These are phyloP conservation scores for Clusia tigrina DNA, from an alignment of 2,888 invertebrate genomes.

Conservation along the genomic window DNA sequence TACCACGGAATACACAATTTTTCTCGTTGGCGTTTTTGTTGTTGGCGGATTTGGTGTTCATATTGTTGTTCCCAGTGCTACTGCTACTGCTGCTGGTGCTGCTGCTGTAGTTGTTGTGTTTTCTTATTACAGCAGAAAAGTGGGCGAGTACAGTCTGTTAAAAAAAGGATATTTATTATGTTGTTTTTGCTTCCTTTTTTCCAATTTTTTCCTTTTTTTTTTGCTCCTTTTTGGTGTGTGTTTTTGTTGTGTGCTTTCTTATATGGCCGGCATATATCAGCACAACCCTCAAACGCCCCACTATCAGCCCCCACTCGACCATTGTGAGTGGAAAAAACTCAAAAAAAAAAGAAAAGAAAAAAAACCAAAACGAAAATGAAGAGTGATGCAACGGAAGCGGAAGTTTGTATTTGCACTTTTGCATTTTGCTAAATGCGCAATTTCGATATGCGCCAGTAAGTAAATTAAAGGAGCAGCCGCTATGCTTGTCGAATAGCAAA, in stretches of 20 bases:
- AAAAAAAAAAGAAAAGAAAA: neutral
- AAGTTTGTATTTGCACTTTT: slow-evolving; percentile 63
- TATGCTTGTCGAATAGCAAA: neutral
- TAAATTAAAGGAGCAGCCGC: slow-evolving; percentile 40
- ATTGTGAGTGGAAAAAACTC: neutral
- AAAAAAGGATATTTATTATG: no score
- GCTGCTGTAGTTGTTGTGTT: no score
- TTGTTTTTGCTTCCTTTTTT: neutral
- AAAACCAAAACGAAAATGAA: slow-evolving; percentile 27
- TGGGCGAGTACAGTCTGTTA: no score
- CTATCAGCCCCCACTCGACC: neutral
- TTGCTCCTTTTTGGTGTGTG: neutral
- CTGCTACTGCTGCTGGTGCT: no score
- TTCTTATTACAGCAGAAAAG: neutral
- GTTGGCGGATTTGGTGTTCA: no score
- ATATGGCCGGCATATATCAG: no score
- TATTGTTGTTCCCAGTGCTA: no score
- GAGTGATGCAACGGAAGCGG: slow-evolving; percentile 62
- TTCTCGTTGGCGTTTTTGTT: no score
- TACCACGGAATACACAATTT: slow-evolving; percentile 1
- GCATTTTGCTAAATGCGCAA: slow-evolving; percentile 62
- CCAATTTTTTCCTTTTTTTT: neutral
- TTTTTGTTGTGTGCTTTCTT: neutral
- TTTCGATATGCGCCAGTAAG: slow-evolving; percentile 58
- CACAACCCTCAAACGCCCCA: no score